Base-by-base conservation (phyloP, 2,113 vertebrate genomes). In the Otocyon megalotis region DNA sequence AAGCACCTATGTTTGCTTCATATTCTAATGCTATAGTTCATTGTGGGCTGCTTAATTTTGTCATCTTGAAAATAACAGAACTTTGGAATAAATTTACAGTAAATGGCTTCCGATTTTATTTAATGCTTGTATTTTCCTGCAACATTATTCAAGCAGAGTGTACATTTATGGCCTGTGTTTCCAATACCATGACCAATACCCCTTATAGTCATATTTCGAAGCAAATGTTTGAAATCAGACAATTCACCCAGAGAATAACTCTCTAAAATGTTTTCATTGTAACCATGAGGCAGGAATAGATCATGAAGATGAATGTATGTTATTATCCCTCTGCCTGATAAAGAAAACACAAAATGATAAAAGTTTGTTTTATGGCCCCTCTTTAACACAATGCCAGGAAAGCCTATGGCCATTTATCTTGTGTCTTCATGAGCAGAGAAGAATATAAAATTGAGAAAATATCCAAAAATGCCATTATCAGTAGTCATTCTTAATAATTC, bases 171-270 rank as follows among this genome's bases (percentile, higher is more conserved):
- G 48, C 8, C 43, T 88, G 32, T 54, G 37, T 30, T 93, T 85
- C 82, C 22, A 72, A 81, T 32, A 54, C 26, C 22, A 80, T 35
- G 32, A 54, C 69, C 63, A 94, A 35, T 28, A 62, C 12, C 48
- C 56, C n/a, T 93, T 88, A 84, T 37, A 72, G 71, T 96, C 65
- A 92, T 79, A 69, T 90, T 97, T 60, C 92, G 82, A 96, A 96
- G 77, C 35, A 93, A 95, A 32, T 96, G 53, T 67, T 92, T 92
- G 65, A 69, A 53, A 86, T 88, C 58, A 88, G 32, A 94, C 77
- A 90, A 90, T 81, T 86, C 58, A 94, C 15, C 26, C 53, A 53
- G 72, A 86, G 43, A 86, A 79, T 88, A 87, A 92, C 12, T 54
- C 54, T 83, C 56, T 82, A 89, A 97, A 95, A 87, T 89, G 20